phyloP scores from a whole-genome alignment of 2,113 vertebrate genomes.

The Lepisosteus oculatus region DNA sequence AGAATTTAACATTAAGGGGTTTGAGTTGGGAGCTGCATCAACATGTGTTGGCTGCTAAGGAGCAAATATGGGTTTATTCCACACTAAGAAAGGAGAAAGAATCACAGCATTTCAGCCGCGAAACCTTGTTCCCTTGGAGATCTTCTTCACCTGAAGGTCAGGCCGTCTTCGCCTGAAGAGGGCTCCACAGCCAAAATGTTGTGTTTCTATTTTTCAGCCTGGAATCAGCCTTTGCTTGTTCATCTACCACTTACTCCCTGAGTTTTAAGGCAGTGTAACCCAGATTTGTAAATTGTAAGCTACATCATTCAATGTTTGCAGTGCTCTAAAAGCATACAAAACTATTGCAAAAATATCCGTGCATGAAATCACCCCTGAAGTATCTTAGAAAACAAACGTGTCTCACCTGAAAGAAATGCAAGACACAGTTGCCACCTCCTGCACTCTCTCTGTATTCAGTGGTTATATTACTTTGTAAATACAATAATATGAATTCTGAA shows the following conservation, averaged over 20 bases:
- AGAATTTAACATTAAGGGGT: background rate
- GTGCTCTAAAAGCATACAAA: background rate
- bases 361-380: background rate
- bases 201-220: no score
- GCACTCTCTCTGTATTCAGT: slow-evolving; percentile 6
- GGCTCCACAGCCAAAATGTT: no score
- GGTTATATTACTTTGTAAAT: slow-evolving; percentile 20
- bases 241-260: background rate
- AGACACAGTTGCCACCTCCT: background rate
- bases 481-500: slow-evolving; percentile 16
- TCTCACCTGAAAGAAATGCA: background rate
- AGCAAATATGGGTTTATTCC: no score
- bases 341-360: background rate
- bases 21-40: no score
- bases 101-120: no score
- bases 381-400: background rate
- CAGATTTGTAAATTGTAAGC: background rate
- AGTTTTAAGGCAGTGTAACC: background rate
- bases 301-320: slow-evolving; percentile 1
- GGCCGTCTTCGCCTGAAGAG: no score
- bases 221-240: no score
- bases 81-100: no score
- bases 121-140: no score
- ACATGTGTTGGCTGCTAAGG: no score
- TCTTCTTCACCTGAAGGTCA: no score